phyloP scores from a whole-genome alignment of 2,113 vertebrate genomes.

The Silurus meridionalis region DNA sequence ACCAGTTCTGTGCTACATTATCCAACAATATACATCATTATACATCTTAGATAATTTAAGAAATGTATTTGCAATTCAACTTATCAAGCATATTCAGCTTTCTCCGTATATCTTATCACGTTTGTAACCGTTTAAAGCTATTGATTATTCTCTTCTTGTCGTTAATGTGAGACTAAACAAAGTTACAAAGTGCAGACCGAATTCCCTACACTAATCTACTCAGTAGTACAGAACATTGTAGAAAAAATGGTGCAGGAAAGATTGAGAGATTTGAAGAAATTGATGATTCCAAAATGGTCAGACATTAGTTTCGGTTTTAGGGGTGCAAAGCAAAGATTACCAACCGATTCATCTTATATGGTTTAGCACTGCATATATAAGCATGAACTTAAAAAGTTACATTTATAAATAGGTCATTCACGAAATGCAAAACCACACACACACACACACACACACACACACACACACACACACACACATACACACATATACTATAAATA shows the following conservation, averaged over 20 bases:
- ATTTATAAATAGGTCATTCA: background rate
- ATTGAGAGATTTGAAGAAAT: background rate
- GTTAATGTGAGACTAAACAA: background rate
- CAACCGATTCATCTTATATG: background rate
- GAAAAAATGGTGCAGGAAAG: background rate
- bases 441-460: too few relatives aligned
- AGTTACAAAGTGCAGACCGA: background rate
- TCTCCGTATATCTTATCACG: background rate
- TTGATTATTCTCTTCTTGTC: background rate
- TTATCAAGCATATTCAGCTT: background rate
- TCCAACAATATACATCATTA: background rate
- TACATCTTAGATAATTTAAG: background rate
- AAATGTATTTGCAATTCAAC: background rate
- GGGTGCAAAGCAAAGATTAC: background rate
- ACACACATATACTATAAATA: background rate
- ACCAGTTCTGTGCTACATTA: background rate
- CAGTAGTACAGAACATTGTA: background rate
- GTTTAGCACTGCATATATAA: background rate
- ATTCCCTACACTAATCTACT: background rate
- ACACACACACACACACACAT: background rate
- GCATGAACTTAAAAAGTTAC: too few relatives aligned
- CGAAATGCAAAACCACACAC: background rate
- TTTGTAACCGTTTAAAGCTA: too few relatives aligned
- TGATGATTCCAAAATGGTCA: background rate
- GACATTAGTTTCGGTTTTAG: background rate